Percentiles rank a stretch among this genome's conserved stretches.
Conservation (phyloP, 2,113 vertebrate genomes). For the Phyllostomus discolor region DNA sequence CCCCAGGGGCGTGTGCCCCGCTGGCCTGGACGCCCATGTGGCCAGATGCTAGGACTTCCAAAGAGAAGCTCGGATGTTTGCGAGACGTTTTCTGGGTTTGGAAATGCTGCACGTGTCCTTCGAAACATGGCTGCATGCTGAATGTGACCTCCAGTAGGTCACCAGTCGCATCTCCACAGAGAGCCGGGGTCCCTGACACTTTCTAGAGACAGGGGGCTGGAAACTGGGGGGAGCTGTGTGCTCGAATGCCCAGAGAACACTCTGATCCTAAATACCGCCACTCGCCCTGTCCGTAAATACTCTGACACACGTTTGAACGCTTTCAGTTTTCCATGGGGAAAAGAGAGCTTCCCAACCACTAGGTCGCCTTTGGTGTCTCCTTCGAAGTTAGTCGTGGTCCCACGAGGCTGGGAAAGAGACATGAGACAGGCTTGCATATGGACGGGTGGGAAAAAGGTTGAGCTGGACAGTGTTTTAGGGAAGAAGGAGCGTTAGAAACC, state of each 20-base stretch:
- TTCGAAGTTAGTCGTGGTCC: not conserved
- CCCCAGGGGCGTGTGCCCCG: not conserved
- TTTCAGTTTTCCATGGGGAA: slow-evolving; percentile 33
- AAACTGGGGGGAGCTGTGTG: not conserved
- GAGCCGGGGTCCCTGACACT: not conserved
- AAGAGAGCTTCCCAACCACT: not conserved
- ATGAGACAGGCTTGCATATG: not conserved
- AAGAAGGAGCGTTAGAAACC: slow-evolving; percentile 5
- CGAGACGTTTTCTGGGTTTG: not conserved
- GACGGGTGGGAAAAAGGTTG: not conserved
- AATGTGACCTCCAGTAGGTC: not conserved
- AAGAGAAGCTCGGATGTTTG: not conserved
- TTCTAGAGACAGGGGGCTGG: not conserved
- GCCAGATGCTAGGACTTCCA: not conserved
- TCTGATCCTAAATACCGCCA: not conserved
- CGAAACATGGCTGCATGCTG: not conserved
- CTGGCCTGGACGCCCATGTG: not conserved
- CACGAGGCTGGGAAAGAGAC: not conserved
- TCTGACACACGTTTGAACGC: not conserved
- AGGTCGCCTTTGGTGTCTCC: not conserved
- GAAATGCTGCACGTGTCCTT: not conserved
- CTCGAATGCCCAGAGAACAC: not conserved
- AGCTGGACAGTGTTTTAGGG: not conserved
- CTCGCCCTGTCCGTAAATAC: not conserved
- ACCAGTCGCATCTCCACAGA: not conserved